Evolutionary conservation across 1,140 invertebrate species (phyloP).

Genomic region (Lamellibrachia luymesi): DNA sequence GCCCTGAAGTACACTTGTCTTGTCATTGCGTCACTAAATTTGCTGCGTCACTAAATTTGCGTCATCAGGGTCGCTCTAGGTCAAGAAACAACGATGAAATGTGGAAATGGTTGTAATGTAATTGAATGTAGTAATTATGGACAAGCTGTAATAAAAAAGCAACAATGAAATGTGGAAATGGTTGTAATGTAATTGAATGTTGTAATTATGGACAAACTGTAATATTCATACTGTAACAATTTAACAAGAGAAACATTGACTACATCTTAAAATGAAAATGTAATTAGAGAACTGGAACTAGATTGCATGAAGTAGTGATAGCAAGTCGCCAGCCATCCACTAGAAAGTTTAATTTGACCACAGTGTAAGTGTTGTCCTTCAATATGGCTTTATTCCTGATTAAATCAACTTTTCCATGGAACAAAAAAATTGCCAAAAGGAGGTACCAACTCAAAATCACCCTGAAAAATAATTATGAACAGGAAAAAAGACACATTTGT

Average conservation of each 20-base stretch:
- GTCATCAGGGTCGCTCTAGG: neutral
- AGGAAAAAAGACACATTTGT: too few species aligned
- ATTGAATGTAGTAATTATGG: neutral
- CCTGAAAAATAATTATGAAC: too few species aligned
- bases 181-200: neutral
- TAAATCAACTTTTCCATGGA: too few species aligned
- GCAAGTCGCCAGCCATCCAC: too few species aligned
- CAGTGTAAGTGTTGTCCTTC: too few species aligned
- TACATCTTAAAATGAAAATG: neutral
- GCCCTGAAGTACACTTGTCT: neutral
- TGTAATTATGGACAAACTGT: neutral
- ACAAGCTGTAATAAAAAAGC: neutral
- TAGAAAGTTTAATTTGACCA: too few species aligned
- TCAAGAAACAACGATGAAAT: neutral
- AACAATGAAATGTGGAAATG: too few species aligned
- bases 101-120: neutral
- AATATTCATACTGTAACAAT: neutral
- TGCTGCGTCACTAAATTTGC: neutral
- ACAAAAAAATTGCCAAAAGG: too few species aligned
- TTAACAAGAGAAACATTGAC: neutral
- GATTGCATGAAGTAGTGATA: too few species aligned
- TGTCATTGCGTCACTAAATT: neutral
- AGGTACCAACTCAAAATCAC: too few species aligned
- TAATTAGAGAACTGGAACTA: neutral
- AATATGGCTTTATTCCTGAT: too few species aligned